Conservation (phyloP, 1,140 invertebrate species). For the Drosophila kanapiae region DNA sequence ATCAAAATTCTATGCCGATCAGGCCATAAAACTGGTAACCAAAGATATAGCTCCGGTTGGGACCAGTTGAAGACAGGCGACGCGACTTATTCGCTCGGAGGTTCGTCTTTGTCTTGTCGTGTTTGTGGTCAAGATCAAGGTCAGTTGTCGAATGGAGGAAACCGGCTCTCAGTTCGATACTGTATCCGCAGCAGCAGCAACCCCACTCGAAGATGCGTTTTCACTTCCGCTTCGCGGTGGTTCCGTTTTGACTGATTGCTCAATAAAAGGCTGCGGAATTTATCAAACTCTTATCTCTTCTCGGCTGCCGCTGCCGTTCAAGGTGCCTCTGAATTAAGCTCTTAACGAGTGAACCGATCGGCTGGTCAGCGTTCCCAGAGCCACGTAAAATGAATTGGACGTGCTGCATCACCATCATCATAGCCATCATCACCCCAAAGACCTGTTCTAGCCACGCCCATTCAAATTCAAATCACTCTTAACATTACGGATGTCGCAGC, state of each 20-base stretch:
- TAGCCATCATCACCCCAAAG: constrained; percentile 14
- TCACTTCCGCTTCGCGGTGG: constrained; percentile 62
- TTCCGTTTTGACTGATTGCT: constrained; percentile 73
- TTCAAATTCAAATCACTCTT: constrained; percentile 35
- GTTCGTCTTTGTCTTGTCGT: constrained; percentile 35
- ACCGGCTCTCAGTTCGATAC: constrained; percentile 63
- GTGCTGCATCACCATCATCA: constrained; percentile 46
- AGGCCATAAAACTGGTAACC: constrained; percentile 41
- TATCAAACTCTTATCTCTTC: constrained; percentile 52
- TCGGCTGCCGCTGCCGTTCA: constrained; percentile 42
- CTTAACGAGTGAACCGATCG: constrained; percentile 23
- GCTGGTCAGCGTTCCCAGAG: constrained; percentile 30
- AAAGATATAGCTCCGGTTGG: constrained; percentile 28
- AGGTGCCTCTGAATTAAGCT: constrained; percentile 62
- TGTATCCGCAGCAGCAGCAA: constrained; percentile 37
- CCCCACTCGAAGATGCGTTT: constrained; percentile 63
- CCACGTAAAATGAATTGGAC: constrained; percentile 50
- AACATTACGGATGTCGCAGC: constrained; percentile 16
- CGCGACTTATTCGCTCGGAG: constrained; percentile 27
- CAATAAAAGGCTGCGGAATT: constrained; percentile 68
- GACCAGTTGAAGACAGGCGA: constrained; percentile 16
- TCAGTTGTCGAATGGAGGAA: constrained; percentile 37
- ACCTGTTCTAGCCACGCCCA: constrained; percentile 56
- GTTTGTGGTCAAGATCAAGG: constrained; percentile 80
- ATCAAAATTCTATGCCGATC: constrained; percentile 34